Base-by-base conservation (phyloP, 2,888 invertebrate genomes). In the Sarcophaga variegata region DNA sequence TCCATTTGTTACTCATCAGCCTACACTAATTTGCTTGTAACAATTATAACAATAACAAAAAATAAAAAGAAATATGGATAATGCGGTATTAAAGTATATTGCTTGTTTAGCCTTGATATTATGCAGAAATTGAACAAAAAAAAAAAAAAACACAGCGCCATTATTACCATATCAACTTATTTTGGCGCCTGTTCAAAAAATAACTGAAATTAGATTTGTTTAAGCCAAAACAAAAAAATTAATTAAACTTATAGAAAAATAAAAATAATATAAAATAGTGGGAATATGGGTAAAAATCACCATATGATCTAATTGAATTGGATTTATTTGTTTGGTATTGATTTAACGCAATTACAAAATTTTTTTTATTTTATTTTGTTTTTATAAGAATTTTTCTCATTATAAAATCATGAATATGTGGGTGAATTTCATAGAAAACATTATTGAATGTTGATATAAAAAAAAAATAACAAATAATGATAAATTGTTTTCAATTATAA, bases 171-270 rank as follows among this genome's bases (percentile, higher is more conserved):
- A 54, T 78, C 5, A 75, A 75, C 71, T 83, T 83, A 64, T 63
- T 54, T 83, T 86, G 86, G 86, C 86, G 86, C 83, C 86, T 81
- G 59, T 81, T 74, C 76, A 83, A 83, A 78, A 78, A 71, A 27
- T 5, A 60, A 54, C 37, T 71, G n/a, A 47, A 27, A 59, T 54
- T n/a, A 49, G 25, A 71, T 74, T 69, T 80, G 71, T 66, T 62
- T 69, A 17, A 72, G 22, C 4, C 1, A 25, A 69, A 80, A 63
- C 60, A 27, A 12, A 49, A 14, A 14, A 14, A 12, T 49, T 75
- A 74, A 72, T 77, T 72, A 60, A 59, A 49, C 62, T 66, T 14
- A 59, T 76, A n/a, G 66, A 54, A n/a, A 25, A 64, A 14, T 49
- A 75, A 59, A 54, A 37, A 22, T 25, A 49, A n/a, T 22, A 64